Percentiles rank a stretch among this genome's conserved stretches.
phyloP scores from a whole-genome alignment of 2,113 vertebrate genomes.

The Smithornis capensis region DNA sequence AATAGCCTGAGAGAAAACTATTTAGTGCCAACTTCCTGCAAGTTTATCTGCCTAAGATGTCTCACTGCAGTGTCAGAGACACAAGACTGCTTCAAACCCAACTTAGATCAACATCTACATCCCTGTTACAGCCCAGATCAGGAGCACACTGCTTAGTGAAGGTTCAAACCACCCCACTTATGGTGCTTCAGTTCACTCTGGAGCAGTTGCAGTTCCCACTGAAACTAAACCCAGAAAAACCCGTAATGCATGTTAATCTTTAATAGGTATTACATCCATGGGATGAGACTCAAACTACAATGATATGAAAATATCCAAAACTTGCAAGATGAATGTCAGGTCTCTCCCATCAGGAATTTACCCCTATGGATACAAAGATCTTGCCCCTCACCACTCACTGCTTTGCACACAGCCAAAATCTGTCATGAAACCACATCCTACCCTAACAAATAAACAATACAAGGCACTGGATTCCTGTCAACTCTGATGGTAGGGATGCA shows the following conservation, averaged over 20 bases:
- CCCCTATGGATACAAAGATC: neutral
- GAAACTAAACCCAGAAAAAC: neutral
- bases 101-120: neutral
- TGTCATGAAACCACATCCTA: neutral
- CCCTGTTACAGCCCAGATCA: neutral
- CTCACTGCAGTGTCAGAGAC: neutral
- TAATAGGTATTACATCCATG: neutral
- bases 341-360: neutral
- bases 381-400: neutral
- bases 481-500: neutral
- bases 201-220: neutral
- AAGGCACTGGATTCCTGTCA: neutral
- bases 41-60: neutral
- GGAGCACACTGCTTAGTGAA: neutral
- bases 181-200: neutral
- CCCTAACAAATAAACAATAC: rapidly evolving
- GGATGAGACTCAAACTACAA: neutral
- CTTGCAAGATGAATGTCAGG: too few species aligned
- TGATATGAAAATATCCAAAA: neutral
- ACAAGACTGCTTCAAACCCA: neutral
- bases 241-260: neutral
- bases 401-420: neutral
- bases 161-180: neutral
- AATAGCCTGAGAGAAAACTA: neutral
- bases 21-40: neutral